Conservation (phyloP, 2,113 vertebrate genomes). For the Herpailurus yagouaroundi region DNA sequence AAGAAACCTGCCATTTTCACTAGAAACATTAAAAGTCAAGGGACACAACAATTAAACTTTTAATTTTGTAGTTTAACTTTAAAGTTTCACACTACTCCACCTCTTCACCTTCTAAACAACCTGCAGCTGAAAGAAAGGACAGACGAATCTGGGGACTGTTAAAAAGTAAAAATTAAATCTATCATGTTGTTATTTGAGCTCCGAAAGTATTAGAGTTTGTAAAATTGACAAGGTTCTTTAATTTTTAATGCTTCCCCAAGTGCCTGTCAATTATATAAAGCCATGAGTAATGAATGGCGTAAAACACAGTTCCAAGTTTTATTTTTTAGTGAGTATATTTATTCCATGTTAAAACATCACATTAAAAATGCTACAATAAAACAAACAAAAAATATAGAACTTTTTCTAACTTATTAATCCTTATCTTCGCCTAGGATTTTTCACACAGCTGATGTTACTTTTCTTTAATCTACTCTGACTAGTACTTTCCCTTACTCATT, state of each 20-base stretch:
- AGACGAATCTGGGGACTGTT: slow-evolving; percentile 31
- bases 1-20: slow-evolving; percentile 29
- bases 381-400: background rate
- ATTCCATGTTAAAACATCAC: slow-evolving; percentile 27
- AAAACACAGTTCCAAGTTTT: slow-evolving; percentile 5
- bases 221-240: slow-evolving; percentile 57
- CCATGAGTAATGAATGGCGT: background rate
- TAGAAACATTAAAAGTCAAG: slow-evolving; percentile 1
- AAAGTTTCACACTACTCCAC: background rate
- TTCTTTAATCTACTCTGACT: background rate
- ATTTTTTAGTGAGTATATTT: slow-evolving; percentile 21
- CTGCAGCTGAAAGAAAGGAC: slow-evolving; percentile 18
- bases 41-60: slow-evolving; percentile 16
- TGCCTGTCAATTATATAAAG: slow-evolving; percentile 26
- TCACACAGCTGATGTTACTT: background rate
- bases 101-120: background rate
- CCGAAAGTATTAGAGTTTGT: slow-evolving; percentile 38
- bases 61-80: slow-evolving; percentile 36
- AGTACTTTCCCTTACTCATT: background rate
- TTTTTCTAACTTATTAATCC: background rate
- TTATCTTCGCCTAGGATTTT: background rate
- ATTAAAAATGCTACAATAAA: background rate
- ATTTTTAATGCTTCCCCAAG: slow-evolving; percentile 60
- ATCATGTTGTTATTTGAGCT: slow-evolving; percentile 19
- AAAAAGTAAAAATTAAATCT: slow-evolving; percentile 62